phyloP scores from a whole-genome alignment of 1,140 invertebrate species.

The Lineus longissimus region DNA sequence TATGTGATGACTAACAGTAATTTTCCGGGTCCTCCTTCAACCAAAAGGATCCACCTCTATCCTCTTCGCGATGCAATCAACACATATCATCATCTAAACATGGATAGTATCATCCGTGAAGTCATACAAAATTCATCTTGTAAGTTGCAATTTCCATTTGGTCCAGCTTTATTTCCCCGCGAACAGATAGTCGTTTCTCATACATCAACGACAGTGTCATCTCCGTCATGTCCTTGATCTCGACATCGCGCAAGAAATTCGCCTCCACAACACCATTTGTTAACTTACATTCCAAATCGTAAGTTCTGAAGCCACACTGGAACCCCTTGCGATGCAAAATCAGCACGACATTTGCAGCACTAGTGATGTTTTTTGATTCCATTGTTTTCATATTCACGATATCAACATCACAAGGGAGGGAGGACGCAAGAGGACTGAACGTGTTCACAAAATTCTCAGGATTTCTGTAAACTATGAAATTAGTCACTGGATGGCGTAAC shows the following conservation, averaged over 20 bases:
- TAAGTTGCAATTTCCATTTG: constrained; percentile 1
- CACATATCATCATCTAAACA: too few species aligned
- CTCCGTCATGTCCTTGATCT: background rate
- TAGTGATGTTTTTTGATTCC: background rate
- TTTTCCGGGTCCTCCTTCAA: too few species aligned
- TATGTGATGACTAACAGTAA: too few species aligned
- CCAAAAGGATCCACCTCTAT: too few species aligned
- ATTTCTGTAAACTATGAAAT: background rate
- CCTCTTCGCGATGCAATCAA: too few species aligned
- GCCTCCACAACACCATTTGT: background rate
- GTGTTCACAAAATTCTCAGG: background rate
- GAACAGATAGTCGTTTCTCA: background rate
- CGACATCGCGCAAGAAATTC: background rate
- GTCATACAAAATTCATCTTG: background rate
- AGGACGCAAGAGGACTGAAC: background rate
- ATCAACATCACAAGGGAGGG: constrained; percentile 4
- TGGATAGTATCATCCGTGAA: too few species aligned
- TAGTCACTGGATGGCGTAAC: background rate
- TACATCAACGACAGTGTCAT: constrained; percentile 4
- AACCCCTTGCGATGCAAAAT: background rate
- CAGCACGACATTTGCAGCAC: background rate
- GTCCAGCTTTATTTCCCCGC: background rate
- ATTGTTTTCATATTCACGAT: constrained; percentile 3
- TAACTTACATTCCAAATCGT: background rate
- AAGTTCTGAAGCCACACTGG: background rate